Evolutionary conservation across 2,113 vertebrate species (phyloP), one percentile per base, ranked within the genome.

Genomic region (Notothenia rossii): DNA sequence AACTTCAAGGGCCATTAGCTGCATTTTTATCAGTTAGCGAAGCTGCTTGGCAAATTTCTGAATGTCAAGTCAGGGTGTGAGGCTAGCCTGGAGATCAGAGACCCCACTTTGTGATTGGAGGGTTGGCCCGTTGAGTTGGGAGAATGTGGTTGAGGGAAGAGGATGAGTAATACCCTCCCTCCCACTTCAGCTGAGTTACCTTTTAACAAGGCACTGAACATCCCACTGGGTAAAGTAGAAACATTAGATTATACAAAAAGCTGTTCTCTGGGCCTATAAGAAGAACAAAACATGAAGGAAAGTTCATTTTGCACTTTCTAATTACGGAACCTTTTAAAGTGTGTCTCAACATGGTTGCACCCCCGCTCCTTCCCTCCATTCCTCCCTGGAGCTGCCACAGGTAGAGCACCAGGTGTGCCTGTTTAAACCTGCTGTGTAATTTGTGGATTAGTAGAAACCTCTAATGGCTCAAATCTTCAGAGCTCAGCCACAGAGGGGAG

Each of bases 401-500:
- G 81, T 76, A 78, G 80, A 76, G 75, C 67, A 72, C 53, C 76
- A 82, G 71, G 61, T 66, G 58, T 93, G 90, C 96, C 90, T 97
- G 97, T 97, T 95, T 91, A 90, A 96, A 98, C 97, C 94, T 95
- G 97, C 86, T 83, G 87, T 91, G 95, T 94, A 97, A 96, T 96
- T 96, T 96, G 95, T 95, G 95, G 95, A 98, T 97, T 96, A 97
- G 95, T 94, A 92, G 92, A 95, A 94, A 94, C 93, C 85, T 95
- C 94, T 96, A 95, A 94, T 94, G 94, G 88, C 87, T 93, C 95
- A 95, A 91, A 88, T 91, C 84, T 87, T 91, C 94, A 95, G 71
- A 74, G 82, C 72, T 81, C 81, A 53, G 48, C 51, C 62, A 33
- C 45, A 2, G 48, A 49, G 17, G 10, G 36, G 15, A n/a, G 15